phyloP scores from a whole-genome alignment of 1,140 invertebrate genomes.

The Patella vulgata region DNA sequence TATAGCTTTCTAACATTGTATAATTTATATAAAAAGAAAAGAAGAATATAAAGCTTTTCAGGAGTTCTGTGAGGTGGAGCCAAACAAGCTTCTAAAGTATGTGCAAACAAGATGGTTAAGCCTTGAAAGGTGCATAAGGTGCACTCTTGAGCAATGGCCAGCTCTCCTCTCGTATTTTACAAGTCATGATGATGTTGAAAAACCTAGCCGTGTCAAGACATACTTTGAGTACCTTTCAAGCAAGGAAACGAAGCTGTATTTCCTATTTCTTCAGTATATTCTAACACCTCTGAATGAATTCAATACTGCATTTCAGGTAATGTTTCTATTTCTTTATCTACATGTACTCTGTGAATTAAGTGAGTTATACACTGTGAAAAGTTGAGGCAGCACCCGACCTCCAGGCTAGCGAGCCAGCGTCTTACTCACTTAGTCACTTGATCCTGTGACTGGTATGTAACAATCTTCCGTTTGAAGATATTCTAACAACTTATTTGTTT shows the following conservation, averaged over 20 bases:
- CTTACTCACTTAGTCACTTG: no score
- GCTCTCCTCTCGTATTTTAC: conserved; percentile 25
- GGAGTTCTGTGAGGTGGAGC: conserved; percentile 31
- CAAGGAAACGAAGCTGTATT: conserved; percentile 13
- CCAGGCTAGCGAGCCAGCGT: no score
- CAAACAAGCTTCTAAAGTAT: conserved; percentile 30
- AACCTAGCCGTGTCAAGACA: conserved; percentile 15
- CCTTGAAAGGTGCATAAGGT: conserved; percentile 16
- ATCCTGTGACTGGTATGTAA: neutral
- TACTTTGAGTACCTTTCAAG: neutral
- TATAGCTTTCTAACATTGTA: neutral
- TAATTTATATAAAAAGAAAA: conserved; percentile 25
- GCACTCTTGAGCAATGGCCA: conserved; percentile 20
- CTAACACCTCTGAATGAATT: conserved; percentile 20
- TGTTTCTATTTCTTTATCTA: neutral
- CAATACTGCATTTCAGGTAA: conserved; percentile 28
- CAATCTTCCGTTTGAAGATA: neutral
- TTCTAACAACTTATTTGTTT: neutral
- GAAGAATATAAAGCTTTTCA: conserved; percentile 28
- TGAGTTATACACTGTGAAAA: neutral
- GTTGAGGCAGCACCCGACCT: neutral
- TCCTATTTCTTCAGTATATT: conserved; percentile 15
- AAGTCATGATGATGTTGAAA: conserved; percentile 23
- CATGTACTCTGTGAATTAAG: neutral
- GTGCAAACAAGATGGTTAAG: conserved; percentile 25